These are phyloP conservation scores for Delia radicum DNA, from an alignment of 1,140 invertebrate species.

Conservation along the genomic window DNA sequence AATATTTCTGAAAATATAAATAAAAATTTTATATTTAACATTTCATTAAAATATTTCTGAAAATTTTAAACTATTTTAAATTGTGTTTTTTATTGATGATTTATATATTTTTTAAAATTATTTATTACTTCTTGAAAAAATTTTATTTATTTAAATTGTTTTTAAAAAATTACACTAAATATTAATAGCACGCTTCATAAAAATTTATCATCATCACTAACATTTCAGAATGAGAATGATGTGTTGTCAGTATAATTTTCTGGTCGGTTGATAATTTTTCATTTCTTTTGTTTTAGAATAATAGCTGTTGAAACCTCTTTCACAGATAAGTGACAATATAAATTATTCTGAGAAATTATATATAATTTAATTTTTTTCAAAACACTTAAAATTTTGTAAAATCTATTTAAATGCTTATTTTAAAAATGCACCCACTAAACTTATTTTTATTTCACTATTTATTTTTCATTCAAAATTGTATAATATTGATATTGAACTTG, in stretches of 20 bases:
- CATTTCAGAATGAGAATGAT: not conserved
- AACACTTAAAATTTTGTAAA: not conserved
- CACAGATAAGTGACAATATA: slow-evolving; percentile 9
- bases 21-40: not conserved
- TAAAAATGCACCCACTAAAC: not conserved
- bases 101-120: too few species aligned
- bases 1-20: not conserved
- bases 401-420: not conserved
- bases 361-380: not conserved
- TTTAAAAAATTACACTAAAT: too few species aligned
- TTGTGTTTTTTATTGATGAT: slow-evolving; percentile 14
- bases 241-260: slow-evolving; percentile 11
- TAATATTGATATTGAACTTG: slow-evolving; percentile 15
- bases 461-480: too few species aligned
- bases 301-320: not conserved
- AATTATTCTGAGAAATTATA: too few species aligned
- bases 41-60: too few species aligned
- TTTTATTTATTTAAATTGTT: not conserved
- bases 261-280: slow-evolving; percentile 14
- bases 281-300: not conserved
- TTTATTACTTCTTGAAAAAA: not conserved
- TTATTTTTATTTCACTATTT: not conserved
- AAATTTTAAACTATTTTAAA: not conserved
- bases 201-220: slow-evolving; percentile 5
- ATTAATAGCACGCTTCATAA: too few species aligned